These are phyloP conservation scores for Bradypodion ventrale DNA, from an alignment of 2,797 vertebrate genomes.

Conservation along the genomic window DNA sequence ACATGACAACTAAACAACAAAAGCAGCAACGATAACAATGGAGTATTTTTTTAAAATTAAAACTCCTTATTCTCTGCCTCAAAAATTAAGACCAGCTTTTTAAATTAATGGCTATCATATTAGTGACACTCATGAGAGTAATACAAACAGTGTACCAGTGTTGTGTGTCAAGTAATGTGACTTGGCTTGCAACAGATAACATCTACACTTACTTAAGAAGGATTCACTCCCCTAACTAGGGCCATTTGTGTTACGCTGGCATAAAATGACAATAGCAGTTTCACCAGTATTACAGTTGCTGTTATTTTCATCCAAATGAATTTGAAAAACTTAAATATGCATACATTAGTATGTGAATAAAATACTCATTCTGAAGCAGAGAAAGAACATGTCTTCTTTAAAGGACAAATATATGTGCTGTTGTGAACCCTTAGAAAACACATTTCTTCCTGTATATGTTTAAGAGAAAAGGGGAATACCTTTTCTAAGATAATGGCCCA, in stretches of 20 bases:
- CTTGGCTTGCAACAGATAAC: no score
- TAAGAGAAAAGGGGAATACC: neutral
- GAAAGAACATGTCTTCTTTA: no score
- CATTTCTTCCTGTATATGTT: neutral
- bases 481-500: neutral
- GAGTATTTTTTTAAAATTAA: neutral
- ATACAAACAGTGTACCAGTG: no score
- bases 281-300: neutral
- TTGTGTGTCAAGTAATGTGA: no score
- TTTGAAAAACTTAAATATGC: neutral
- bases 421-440: neutral
- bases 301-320: neutral
- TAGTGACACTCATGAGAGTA: no score
- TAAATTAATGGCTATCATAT: neutral
- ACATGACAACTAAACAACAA: neutral
- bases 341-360: no score
- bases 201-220: no score
- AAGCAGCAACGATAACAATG: neutral
- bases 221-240: no score
- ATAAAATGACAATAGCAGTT: no score
- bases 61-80: neutral
- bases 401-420: no score
- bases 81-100: neutral
- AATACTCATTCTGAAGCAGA: no score
- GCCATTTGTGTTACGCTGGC: no score